Evolutionary conservation across 1,140 invertebrate genomes (phyloP).

Genomic region (Drosophila sp.): DNA sequence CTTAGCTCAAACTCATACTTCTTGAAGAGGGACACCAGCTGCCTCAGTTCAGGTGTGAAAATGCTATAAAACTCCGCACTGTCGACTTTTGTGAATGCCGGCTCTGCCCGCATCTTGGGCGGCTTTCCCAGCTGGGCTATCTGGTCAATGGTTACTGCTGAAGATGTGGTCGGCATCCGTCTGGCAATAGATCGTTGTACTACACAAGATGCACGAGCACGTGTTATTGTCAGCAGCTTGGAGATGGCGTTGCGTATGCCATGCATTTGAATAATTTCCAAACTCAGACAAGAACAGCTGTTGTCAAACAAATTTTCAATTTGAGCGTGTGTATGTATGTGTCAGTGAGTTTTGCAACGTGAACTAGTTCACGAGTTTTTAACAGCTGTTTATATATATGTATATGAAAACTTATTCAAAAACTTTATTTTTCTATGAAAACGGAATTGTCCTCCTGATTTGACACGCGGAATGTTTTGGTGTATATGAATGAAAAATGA

Average conservation of each 20-base stretch:
- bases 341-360: too few relatives aligned
- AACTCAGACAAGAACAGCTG: background rate
- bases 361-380: background rate
- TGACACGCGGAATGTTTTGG: constrained; percentile 19
- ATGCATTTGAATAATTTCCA: constrained; percentile 35
- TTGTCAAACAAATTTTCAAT: background rate
- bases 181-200: constrained; percentile 2
- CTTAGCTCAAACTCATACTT: constrained; percentile 93
- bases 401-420: background rate
- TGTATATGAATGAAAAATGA: constrained; percentile 8
- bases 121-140: constrained; percentile 82
- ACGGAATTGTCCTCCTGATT: background rate
- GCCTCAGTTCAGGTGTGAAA: constrained; percentile 90
- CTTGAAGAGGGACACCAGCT: constrained; percentile 89
- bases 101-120: constrained; percentile 85
- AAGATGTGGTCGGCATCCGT: constrained; percentile 23
- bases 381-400: background rate
- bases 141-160: constrained; percentile 14
- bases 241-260: constrained; percentile 19
- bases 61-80: constrained; percentile 90
- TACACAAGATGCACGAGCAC: constrained; percentile 1
- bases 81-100: constrained; percentile 88
- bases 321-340: background rate
- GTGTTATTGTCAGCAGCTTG: constrained; percentile 11
- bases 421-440: background rate